Base-by-base conservation (phyloP, 30 jellyfish, hydroid and myxozoan genomes). In the Turritopsis rubra region DNA sequence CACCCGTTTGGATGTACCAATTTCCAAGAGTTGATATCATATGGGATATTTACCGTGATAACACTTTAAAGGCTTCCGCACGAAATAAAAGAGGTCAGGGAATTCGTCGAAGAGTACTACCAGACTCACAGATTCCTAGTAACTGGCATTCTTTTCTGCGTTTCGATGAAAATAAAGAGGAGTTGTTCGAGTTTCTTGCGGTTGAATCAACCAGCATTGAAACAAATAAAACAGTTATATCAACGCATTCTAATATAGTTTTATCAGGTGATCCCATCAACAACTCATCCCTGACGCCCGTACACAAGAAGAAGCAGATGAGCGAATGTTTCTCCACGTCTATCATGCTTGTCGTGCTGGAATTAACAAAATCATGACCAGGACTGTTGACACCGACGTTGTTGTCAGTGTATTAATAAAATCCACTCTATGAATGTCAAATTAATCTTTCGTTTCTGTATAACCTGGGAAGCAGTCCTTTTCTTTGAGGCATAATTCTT, bases 1-100 rank as follows among this genome's bases (percentile, higher is more conserved):
- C 52, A 83, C 95, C 95, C 29, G 65, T 53, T 4, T 1, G 52
- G 28, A 23, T 29, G 28, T 30, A 18, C 54, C 83, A 85, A n/a
- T 88, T 88, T 71, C 79, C 28, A 54, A 83, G 96, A 83, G 76
- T 88, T 52, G 93, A 79, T 79, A 80, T 88, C 24, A 92, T 88
- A 70, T 84, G 89, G 75, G 88, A 88, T 83, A 88, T 75, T 71
- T 88, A 88, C 78, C 73, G 13, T 29, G 13, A 74, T 3, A 5
- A 74, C 60, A 1, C 60, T 1, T 30, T 74, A 9, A 79, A 79
- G 29, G 9, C 79, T 7, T 79, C 85, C 16, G 85, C 85, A 19
- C 24, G 85, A 5, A 4, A 29, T 5, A 52, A 28, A 21, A 5
- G 28, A 66, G 29, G 28, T 66, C 82, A 72, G 74, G 95, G 95